Evolutionary conservation across 2,888 invertebrate genomes (phyloP), one percentile per base, ranked within the genome.

Genomic region (Cantharis flavilabris): DNA sequence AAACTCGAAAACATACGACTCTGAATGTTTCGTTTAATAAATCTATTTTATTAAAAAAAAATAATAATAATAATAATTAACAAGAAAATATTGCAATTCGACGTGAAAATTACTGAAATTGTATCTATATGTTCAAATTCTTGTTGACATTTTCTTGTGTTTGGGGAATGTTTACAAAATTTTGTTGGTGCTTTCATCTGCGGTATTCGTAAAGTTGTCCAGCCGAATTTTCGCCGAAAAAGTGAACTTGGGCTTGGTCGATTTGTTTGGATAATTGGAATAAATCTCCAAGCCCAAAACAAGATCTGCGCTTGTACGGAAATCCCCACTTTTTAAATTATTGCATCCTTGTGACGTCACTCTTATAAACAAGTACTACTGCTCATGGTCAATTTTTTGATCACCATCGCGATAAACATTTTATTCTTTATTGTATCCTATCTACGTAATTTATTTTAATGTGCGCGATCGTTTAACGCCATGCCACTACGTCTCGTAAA

Each of bases 341-440:
- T 83, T 85, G 86, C 85, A 85, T 85, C 84, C 84, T 81, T 82
- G 84, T 86, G 86, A 87, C 87, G 87, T 87, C 86, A 87, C 82
- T 81, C 81, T 71, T 77, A 85, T 85, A 85, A 85, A 85, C 85
- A 86, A 81, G 73, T 73, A 70, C 62, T 73, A 70, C 62, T 30
- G n/a, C 70, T 79, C 79, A 76, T 73, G 77, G 77, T 76, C 77
- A 76, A 77, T 77, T 79, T 79, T 77, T 75, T 79, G 70, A 78
- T 70, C 75, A 62, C 62, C 73, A 64, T 67, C 73, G 28, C 71
- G 28, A 73, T 30, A 64, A 20, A 76, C 16, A 64, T 72, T 71
- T 72, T 70, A 69, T 26, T 49, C 30, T 16, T 62, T 62, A 20
- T 49, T 49, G 49, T 49, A 49, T 49, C 49, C 49, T n/a, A 14